Conservation (phyloP, 2,113 vertebrate species). For the Cyphomyrus discorhynchus region DNA sequence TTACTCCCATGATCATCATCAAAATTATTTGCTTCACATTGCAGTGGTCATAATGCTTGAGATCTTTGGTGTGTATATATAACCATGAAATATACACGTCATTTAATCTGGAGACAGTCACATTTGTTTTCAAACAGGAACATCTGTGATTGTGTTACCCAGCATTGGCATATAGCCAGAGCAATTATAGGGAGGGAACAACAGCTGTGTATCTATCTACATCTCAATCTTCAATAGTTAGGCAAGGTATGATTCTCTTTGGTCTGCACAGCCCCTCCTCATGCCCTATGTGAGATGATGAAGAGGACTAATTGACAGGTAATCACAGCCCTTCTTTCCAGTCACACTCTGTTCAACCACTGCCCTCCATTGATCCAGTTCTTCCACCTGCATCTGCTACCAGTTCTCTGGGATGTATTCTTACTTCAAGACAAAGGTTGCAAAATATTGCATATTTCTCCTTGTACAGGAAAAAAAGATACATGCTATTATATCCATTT, state of each 20-base stretch:
- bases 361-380: background rate
- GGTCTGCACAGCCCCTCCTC: conserved; percentile 39
- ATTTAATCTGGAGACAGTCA: conserved; percentile 27
- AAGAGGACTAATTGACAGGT: conserved; percentile 18
- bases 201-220: conserved; percentile 66
- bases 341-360: background rate
- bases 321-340: background rate
- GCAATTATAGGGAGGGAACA: conserved; percentile 55
- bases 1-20: background rate
- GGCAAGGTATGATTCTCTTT: conserved; percentile 48
- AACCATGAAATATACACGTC: background rate
- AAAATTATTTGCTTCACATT: background rate
- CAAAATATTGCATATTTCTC: background rate
- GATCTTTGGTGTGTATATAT: background rate
- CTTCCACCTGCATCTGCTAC: background rate
- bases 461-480: background rate
- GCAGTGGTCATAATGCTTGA: background rate
- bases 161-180: conserved; percentile 65
- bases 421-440: background rate
- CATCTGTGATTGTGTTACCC: conserved; percentile 59
- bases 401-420: background rate
- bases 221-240: conserved; percentile 71
- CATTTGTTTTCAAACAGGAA: conserved; percentile 72
- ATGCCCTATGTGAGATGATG: conserved; percentile 46
- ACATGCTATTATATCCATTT: background rate